Evolutionary conservation across 2,797 vertebrate species (phyloP).

Genomic region (Galagoides demidoff): DNA sequence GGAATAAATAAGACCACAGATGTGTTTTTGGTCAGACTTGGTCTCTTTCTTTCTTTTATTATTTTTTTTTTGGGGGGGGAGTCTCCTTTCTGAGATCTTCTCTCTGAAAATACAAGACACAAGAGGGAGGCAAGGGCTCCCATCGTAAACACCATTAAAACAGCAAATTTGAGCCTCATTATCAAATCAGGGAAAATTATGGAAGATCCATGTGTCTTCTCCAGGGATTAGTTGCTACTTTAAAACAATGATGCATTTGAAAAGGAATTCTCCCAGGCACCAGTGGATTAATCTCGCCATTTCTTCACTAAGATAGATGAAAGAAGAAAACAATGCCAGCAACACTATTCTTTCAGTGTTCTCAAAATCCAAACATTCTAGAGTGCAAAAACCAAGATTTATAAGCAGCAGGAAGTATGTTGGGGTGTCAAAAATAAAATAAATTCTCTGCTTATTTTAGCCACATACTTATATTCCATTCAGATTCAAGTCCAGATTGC

Average conservation of each 20-base stretch:
- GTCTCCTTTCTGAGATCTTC: neutral
- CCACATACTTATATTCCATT: neutral
- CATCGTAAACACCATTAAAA: neutral
- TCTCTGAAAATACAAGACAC: neutral
- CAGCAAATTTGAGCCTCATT: neutral
- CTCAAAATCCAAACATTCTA: constrained; percentile 59
- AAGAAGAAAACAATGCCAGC: constrained; percentile 45
- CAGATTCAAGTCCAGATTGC: neutral
- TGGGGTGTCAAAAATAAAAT: constrained; percentile 52
- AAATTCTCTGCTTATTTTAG: constrained; percentile 51
- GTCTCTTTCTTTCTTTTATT: too few species aligned
- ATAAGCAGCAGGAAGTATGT: constrained; percentile 52
- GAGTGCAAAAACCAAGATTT: constrained; percentile 19
- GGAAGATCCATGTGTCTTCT: neutral
- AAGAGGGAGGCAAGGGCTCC: neutral
- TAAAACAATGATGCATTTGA: constrained; percentile 24
- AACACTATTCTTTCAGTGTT: constrained; percentile 42
- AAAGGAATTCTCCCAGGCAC: constrained; percentile 50
- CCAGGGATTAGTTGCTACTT: constrained; percentile 1
- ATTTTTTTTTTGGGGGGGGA: too few species aligned
- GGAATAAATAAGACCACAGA: neutral
- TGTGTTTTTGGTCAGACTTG: too few species aligned
- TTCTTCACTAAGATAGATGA: constrained; percentile 59
- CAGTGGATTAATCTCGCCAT: constrained; percentile 5
- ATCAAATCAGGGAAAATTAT: neutral